Base-by-base conservation (phyloP, 2,797 vertebrate species). In the Garrulus glandarius region DNA sequence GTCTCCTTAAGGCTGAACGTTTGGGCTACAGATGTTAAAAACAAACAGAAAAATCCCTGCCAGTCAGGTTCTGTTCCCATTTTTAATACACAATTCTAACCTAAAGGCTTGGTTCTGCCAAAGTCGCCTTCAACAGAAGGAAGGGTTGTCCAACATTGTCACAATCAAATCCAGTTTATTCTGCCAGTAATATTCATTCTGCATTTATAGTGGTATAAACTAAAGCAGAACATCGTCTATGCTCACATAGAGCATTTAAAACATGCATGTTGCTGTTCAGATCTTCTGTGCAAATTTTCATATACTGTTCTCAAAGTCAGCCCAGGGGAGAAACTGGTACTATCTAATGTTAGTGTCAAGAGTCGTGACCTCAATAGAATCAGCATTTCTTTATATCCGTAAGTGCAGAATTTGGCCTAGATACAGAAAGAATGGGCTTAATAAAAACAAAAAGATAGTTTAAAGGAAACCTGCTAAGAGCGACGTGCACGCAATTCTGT, bases 91-190 rank as follows among this genome's bases (percentile, higher is more conserved):
- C 56, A 92, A 50, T 74, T 94, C 67, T 88, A 89, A 91, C 74
- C 69, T 65, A 84, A 86, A 86, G 87, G 70, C 63, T 84, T 59
- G 72, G 65, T 84, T 89, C 89, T 91, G 87, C 79, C 84, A 72
- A 75, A 83, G 71, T 11, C 4, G 55, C 17, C 61, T 61, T 71
- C 84, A 78, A 50, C 32, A 44, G 47, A 27, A 94, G 26, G 65
- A 77, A 77, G 53, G 2, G 13, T 26, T 94, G 84, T 87, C 91
- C 52, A 74, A 76, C 15, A 60, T 2, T 43, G 77, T 90, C 85
- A 89, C 37, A 5, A 83, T 83, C 95, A 84, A 95, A 80, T 67
- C 32, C 44, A 57, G 71, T 60, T 91, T 63, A 57, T 39, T 37
- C 30, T 57, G 68, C 30, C 70, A 55, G 44, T 49, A 76, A 63